Evolutionary conservation across 2,113 vertebrate species (phyloP), one percentile per base, ranked within the genome.

Genomic region (Melanerpes aurifrons): DNA sequence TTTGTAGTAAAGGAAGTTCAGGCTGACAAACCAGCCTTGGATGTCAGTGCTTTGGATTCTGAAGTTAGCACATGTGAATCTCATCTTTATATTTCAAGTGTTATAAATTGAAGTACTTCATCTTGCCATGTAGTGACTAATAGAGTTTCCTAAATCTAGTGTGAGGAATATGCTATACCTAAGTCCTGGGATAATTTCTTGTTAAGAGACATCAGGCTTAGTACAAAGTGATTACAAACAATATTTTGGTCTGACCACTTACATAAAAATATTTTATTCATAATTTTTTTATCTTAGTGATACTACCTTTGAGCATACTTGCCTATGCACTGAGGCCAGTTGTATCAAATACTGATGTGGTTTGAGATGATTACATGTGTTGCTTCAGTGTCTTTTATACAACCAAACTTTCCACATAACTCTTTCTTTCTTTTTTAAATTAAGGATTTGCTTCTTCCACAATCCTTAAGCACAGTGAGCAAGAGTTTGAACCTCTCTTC

Each of bases 181-280:
- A 64, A 62, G n/a, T 64, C 21, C 8, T 71, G 31, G 18, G 45
- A 47, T 67, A 5, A 24, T 91, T 89, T 86, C 62, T 68, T 70
- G 10, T 15, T 84, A 40, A 90, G 67, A 87, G 28, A 10, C 24
- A 57, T 71, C 31, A n/a, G 45, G 21, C 28, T 67, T 76, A 10
- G 0, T 62, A 50, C 25, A 66, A 47, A 79, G 53, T 35, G 84
- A 78, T 26, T 82, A 24, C 7, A 86, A 86, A 57, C 69, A 53
- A 57, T 64, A 58, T 74, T 94, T 91, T 64, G 29, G 29, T 57
- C 67, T 94, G 15, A 57, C 15, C 47, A 72, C 82, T 85, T 87
- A 59, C 32, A 82, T 87, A 89, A 92, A 93, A 90, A 73, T 91
- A 82, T 63, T 91, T 83, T 83, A 64, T 89, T 95, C 14, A 62